Conservation (phyloP, 2,113 vertebrate species). For the Phrynosoma blainvillii region DNA sequence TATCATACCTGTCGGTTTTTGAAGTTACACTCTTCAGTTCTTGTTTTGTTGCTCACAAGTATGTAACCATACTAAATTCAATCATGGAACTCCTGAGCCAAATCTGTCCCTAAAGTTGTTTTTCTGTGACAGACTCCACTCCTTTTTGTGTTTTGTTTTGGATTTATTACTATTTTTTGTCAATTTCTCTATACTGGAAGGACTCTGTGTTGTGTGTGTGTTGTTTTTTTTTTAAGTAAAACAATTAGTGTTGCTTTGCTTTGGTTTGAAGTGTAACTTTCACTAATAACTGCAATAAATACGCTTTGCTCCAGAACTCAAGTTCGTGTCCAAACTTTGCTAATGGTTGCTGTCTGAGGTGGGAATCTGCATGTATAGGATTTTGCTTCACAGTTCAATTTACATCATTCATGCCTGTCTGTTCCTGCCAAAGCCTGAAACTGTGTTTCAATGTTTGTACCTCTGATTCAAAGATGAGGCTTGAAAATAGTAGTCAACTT, state of each 20-base stretch:
- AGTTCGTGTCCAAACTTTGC: not conserved
- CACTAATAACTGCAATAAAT: conserved; percentile 91
- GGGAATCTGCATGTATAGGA: not conserved
- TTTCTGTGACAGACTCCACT: conserved; percentile 52
- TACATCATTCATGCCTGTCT: not conserved
- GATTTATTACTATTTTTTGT: not conserved
- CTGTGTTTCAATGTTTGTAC: too few species aligned
- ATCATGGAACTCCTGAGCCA: conserved; percentile 66
- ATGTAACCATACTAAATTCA: conserved; percentile 48
- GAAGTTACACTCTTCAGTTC: conserved; percentile 48
- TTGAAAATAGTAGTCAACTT: too few species aligned
- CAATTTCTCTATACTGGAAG: conserved; percentile 74
- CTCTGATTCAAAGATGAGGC: too few species aligned
- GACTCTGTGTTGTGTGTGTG: conserved; percentile 74
- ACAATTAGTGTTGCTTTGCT: conserved; percentile 82
- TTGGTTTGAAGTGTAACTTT: conserved; percentile 86
- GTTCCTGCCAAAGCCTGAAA: not conserved
- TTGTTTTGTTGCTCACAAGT: conserved; percentile 36
- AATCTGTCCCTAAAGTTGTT: conserved; percentile 63
- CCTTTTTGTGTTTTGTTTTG: conserved; percentile 26
- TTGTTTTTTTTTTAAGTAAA: conserved; percentile 62
- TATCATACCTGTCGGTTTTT: conserved; percentile 30
- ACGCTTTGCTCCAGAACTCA: conserved; percentile 64
- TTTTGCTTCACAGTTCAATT: not conserved
- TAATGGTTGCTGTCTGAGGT: not conserved